Conservation (phyloP, 2,888 invertebrate species). For the Caenorhabditis doughertyi region DNA sequence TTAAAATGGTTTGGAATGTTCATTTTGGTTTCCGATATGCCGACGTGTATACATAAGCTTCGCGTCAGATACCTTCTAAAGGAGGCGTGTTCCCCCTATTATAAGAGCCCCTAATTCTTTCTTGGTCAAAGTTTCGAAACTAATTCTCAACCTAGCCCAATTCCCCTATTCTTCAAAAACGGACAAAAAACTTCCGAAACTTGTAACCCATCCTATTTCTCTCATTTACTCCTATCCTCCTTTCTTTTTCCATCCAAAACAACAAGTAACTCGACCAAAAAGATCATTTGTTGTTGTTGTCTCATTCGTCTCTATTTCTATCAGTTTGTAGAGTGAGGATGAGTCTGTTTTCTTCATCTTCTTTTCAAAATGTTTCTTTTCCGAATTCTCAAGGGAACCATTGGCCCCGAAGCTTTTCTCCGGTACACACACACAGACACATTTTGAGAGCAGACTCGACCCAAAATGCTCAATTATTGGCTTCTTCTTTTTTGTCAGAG, state of each 20-base stretch:
- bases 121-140: too few relatives aligned
- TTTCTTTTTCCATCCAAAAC: neutral
- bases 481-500: neutral
- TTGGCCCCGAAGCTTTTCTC: neutral
- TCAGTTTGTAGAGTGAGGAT: neutral
- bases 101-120: too few relatives aligned
- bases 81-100: too few relatives aligned
- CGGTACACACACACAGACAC: neutral
- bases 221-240: slow-evolving; percentile 4
- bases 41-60: too few relatives aligned
- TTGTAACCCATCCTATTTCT: neutral
- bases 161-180: neutral
- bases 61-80: too few relatives aligned
- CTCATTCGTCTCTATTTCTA: neutral
- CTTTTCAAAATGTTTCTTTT: slow-evolving; percentile 14
- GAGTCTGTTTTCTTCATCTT: neutral
- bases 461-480: slow-evolving; percentile 46
- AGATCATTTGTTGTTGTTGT: slow-evolving; percentile 51
- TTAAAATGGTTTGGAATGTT: too few relatives aligned
- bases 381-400: slow-evolving; percentile 48
- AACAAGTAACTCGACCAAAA: slow-evolving; percentile 2
- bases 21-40: too few relatives aligned
- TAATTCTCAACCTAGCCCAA: neutral
- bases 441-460: neutral
- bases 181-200: too few relatives aligned